Evolutionary conservation across 92 coral and sea anemone species (phyloP).

Genomic region (Metridium senile): DNA sequence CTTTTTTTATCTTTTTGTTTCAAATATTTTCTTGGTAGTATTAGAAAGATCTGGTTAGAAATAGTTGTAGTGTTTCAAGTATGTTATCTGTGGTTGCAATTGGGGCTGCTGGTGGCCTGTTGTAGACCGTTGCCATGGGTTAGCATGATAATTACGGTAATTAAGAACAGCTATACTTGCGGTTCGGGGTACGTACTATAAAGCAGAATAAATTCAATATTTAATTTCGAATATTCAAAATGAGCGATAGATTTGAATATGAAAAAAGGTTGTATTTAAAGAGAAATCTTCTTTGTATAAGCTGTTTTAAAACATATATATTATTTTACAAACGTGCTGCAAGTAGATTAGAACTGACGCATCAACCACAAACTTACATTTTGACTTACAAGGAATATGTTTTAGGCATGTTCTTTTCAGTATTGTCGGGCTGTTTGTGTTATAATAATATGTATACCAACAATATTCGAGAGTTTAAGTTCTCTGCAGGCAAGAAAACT

Average conservation of each 20-base stretch:
- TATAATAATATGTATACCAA: too few relatives aligned
- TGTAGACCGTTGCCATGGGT: slow-evolving; percentile 3
- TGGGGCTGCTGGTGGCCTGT: neutral
- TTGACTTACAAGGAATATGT: too few relatives aligned
- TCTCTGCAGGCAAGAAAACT: neutral
- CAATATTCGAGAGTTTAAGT: neutral
- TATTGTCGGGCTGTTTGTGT: too few relatives aligned
- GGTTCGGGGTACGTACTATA: neutral
- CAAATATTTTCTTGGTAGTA: too few relatives aligned
- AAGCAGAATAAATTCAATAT: neutral
- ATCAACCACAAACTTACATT: too few relatives aligned
- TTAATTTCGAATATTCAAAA: neutral
- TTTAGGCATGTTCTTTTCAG: too few relatives aligned
- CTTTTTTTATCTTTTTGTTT: too few relatives aligned
- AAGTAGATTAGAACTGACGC: too few relatives aligned
- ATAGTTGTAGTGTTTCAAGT: neutral
- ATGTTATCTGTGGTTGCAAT: neutral
- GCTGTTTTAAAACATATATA: too few relatives aligned
- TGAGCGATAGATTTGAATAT: neutral
- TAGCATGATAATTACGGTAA: slow-evolving; percentile 10
- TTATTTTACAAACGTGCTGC: too few relatives aligned
- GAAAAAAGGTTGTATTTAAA: neutral
- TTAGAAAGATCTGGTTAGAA: too few relatives aligned
- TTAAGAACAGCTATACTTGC: neutral
- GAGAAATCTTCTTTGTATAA: neutral